Base-by-base conservation (phyloP, 1,140 invertebrate species). In the Sminthurides bifidus region DNA sequence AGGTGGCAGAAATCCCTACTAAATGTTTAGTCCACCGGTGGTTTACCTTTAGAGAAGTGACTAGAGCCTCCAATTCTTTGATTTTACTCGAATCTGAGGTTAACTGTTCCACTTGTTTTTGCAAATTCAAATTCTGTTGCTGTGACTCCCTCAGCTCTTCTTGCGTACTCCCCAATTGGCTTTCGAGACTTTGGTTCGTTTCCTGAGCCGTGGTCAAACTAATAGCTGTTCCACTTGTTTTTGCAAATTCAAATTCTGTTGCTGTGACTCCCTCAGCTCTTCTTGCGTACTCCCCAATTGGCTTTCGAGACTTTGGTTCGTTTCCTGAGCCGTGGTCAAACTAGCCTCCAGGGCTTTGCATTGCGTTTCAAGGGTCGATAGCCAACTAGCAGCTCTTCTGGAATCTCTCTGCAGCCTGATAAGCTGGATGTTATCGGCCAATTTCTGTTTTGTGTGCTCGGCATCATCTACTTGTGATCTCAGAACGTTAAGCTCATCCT, bases 371-470 rank as follows among this genome's bases (percentile, higher is more conserved):
- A 52, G 31, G 24, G 54, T 45, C 14, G 54, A 23, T 4, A 60
- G 37, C 41, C 50, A 46, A 51, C 38, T 56, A 10, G 46, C 12
- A 30, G 49, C 30, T 23, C 50, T 48, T n/a, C 50, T 43, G 3
- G 54, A 56, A 30, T 60, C 59, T 35, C 59, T 44, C 49, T 60
- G 52, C n/a, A 60, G 31, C 33, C 54, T 41, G 24, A 60, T 56
- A 5, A 55, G 23, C 43, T 60, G 49, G 48, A 60, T 56, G 30
- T 60, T 60, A 19, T 56, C 59, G 4, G 51, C 30, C 53, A 60
- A 52, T 43, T 60, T 60, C 19, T 49, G 30, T 31, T 56, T 44
- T 19, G 31, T 56, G 2, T 45, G 33, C 15, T 60, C 54, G 3
- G 17, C 12, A 6, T 52, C 50, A 6, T 4, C 50, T 3, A n/a